phyloP scores from a whole-genome alignment of 2,888 invertebrate genomes.

The Rambutsinella grinnellia region DNA sequence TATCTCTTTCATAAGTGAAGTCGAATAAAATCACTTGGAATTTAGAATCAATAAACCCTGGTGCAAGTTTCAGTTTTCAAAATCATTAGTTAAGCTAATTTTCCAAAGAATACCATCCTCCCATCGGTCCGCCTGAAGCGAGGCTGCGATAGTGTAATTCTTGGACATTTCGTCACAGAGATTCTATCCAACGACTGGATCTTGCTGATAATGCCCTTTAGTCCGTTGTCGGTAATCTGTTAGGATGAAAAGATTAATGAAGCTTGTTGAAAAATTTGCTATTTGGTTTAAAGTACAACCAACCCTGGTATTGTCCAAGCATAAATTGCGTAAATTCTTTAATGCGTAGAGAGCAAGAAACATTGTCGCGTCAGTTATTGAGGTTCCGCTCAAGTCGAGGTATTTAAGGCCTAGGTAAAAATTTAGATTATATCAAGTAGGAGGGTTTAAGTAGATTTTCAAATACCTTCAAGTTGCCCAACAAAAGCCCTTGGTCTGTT shows the following conservation, averaged over 20 bases:
- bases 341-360: slow-evolving; percentile 52
- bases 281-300: neutral
- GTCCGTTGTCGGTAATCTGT: slow-evolving; percentile 47
- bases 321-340: slow-evolving; percentile 44
- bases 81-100: slow-evolving; percentile 32
- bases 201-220: slow-evolving; percentile 24
- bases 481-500: slow-evolving; percentile 26
- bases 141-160: slow-evolving; percentile 22
- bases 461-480: slow-evolving; percentile 38
- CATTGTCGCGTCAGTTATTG: slow-evolving; percentile 55
- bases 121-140: slow-evolving; percentile 47
- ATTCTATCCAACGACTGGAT: slow-evolving; percentile 44
- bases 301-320: slow-evolving; percentile 54
- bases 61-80: neutral
- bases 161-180: slow-evolving; percentile 34
- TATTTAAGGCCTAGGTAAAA: slow-evolving; percentile 43
- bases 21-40: too few relatives aligned
- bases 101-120: slow-evolving; percentile 43
- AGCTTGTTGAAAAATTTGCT: neutral
- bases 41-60: neutral
- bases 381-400: slow-evolving; percentile 58
- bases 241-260: slow-evolving; percentile 4
- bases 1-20: too few relatives aligned
- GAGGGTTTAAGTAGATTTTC: slow-evolving; percentile 2
- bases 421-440: neutral